Evolutionary conservation across 2,888 invertebrate genomes (phyloP), one percentile per base, ranked within the genome.

Genomic region (Prosopocoilus inquinatus): DNA sequence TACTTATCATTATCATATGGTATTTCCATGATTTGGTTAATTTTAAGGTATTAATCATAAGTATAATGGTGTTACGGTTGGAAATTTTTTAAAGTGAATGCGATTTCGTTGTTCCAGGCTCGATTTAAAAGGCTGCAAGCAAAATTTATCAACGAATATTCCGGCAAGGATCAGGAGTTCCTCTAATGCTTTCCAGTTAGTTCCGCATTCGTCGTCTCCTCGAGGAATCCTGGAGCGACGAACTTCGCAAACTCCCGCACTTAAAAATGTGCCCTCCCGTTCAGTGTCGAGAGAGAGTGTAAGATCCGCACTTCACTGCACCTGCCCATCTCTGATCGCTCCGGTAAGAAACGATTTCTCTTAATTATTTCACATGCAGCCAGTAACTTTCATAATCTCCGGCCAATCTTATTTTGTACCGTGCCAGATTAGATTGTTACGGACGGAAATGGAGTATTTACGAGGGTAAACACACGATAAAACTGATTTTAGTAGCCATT

Each of bases 251-350:
- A 88, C 89, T 60, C 89, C 90, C 43, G 84, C 87, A 55, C 88
- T 89, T 47, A 84, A 87, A 56, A 75, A 88, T 66, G 87, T 88
- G 75, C 84, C 93, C 76, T 90, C 90, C 72, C 86, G 93, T 68
- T 93, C 93, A 68, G 87, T 90, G 61, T 94, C 93, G 51, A 84
- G 89, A 64, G 91, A 91, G 74, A 90, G 90, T 74, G 85, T 91
- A 62, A 84, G 88, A 66, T 89, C 89, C 60, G 84, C 84, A 73
- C 81, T 84, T 78, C 88, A 86, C 77, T 84, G 83, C 73, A 82
- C 82, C 61, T 85, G 82, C 69, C 83, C 83, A 52, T 84, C 82
- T 65, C 72, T 78, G 55, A 78, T 74, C 63, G 73, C 76, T 51
- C 77, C 77, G 75, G 78, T 78, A 75, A 75, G 75, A 41, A 28